Evolutionary conservation across 2,113 vertebrate genomes (phyloP).

Genomic region (Neopipo cinnamomea): DNA sequence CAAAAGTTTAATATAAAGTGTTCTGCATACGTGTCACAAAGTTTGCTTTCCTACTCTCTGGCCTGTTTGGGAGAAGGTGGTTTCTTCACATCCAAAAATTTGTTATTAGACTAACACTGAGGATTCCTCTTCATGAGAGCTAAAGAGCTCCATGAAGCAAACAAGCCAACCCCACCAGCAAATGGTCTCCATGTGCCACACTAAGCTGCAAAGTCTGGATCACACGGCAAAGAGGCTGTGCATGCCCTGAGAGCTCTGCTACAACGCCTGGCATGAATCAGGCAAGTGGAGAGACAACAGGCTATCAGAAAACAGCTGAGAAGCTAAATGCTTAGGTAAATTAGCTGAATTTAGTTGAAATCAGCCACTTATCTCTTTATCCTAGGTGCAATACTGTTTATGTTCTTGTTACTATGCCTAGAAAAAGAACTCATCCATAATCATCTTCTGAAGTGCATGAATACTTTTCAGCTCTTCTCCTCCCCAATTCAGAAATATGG

Average conservation of each 20-base stretch:
- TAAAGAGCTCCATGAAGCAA: background rate
- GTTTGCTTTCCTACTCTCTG: background rate
- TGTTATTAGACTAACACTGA: background rate
- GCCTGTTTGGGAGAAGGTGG: background rate
- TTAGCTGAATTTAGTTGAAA: background rate
- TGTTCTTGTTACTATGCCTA: background rate
- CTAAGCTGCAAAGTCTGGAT: background rate
- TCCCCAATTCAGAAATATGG: background rate
- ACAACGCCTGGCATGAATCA: background rate
- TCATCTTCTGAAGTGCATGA: background rate
- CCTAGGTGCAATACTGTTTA: background rate
- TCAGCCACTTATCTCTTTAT: background rate
- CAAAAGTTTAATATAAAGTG: background rate
- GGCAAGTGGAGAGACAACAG: background rate
- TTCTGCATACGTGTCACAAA: fast-evolving
- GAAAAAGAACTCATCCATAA: background rate
- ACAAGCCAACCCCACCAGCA: background rate
- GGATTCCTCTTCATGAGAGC: background rate
- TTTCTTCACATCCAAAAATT: background rate
- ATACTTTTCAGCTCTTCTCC: background rate
- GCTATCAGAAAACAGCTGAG: background rate
- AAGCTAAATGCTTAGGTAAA: background rate
- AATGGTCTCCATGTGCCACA: background rate
- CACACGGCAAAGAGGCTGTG: background rate
- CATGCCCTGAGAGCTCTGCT: background rate